phyloP scores from a whole-genome alignment of 1,140 invertebrate genomes.

The Diachasmimorpha longicaudata region DNA sequence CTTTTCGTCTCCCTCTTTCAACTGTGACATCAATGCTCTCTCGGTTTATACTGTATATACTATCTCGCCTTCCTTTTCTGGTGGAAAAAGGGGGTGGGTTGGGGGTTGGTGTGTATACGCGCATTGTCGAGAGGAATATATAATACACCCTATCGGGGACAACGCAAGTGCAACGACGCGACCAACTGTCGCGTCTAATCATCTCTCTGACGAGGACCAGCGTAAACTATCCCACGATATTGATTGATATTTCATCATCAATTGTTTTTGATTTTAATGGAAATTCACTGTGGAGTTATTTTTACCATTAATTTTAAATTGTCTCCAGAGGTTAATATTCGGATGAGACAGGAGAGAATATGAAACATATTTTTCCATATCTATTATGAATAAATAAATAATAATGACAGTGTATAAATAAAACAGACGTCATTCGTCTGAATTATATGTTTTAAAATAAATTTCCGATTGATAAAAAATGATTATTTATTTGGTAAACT shows the following conservation, averaged over 20 bases:
- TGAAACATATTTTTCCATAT: no score
- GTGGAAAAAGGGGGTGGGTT: not conserved
- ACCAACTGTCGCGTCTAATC: slow-evolving; percentile 61
- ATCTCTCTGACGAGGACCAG: slow-evolving; percentile 44
- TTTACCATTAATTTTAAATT: not conserved
- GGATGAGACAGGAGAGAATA: no score
- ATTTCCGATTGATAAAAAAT: no score
- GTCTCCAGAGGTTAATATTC: not conserved
- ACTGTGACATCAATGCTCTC: not conserved
- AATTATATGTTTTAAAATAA: no score
- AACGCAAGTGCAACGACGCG: slow-evolving; percentile 34
- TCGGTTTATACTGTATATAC: not conserved
- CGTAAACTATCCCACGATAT: slow-evolving; percentile 44
- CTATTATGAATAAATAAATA: no score
- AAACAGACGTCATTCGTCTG: no score
- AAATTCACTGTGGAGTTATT: not conserved
- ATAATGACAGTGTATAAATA: no score
- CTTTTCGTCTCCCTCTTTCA: slow-evolving; percentile 20
- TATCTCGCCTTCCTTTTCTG: slow-evolving; percentile 8
- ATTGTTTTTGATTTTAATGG: not conserved
- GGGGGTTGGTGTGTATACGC: not conserved
- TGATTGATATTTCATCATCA: not conserved
- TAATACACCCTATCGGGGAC: slow-evolving; percentile 23
- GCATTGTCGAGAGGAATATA: slow-evolving; percentile 11
- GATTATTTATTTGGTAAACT: no score